These are phyloP conservation scores for Sphaerophoria taeniata DNA, from an alignment of 2,888 invertebrate species.

Conservation along the genomic window DNA sequence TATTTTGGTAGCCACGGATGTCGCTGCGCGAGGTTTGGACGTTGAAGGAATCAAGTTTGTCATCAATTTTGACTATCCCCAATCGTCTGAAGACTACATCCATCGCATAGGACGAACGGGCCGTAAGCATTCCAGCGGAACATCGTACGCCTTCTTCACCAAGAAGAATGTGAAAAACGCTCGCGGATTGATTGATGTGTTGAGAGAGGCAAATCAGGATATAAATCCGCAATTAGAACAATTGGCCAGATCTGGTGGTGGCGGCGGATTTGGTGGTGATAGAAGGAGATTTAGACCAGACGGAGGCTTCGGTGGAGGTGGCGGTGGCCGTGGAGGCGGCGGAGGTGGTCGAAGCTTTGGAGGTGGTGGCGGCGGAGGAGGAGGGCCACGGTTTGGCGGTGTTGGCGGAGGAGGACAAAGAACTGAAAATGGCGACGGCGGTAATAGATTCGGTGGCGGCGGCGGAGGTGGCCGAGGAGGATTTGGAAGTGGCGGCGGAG, in stretches of 20 bases:
- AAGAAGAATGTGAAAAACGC: conserved; percentile 93
- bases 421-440: conserved; percentile 63
- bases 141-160: conserved; percentile 97
- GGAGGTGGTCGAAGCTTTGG: conserved; percentile 74
- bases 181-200: conserved; percentile 92
- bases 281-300: conserved; percentile 76
- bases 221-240: conserved; percentile 93
- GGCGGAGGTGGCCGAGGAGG: conserved; percentile 58
- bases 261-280: conserved; percentile 75
- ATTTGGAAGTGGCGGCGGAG: conserved; percentile 62
- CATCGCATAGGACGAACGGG: conserved; percentile 97
- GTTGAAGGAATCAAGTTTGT: conserved; percentile 98
- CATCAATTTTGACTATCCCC: conserved; percentile 97
- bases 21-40: conserved; percentile 97
- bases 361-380: conserved; percentile 68
- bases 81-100: conserved; percentile 97
- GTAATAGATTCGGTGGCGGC: conserved; percentile 71
- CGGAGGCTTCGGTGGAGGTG: conserved; percentile 81
- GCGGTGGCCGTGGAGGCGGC: conserved; percentile 82
- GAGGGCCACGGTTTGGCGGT: conserved; percentile 53
- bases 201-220: conserved; percentile 94
- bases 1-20: conserved; percentile 98
- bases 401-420: conserved; percentile 47
- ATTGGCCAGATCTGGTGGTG: conserved; percentile 86
- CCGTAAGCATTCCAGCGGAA: conserved; percentile 92